Conservation (phyloP, 64 coral and sea anemone genomes). For the Trachythela sp. region DNA sequence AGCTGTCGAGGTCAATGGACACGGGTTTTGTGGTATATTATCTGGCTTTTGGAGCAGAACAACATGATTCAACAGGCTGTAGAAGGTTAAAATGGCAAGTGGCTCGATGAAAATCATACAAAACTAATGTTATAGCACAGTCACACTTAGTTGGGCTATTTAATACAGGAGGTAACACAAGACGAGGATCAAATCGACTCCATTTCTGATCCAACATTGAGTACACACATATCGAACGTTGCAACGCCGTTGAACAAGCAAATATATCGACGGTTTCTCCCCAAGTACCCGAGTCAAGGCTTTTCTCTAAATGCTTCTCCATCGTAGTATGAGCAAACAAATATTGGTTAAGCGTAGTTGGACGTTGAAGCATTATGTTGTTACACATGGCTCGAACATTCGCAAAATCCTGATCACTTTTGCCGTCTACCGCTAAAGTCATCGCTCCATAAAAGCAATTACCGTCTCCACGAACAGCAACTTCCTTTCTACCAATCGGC, state of each 20-base stretch:
- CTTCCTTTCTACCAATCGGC: not conserved
- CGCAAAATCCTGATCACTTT: constrained; percentile 41
- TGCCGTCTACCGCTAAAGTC: constrained; percentile 48
- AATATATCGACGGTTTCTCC: no score
- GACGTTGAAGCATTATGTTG: not conserved
- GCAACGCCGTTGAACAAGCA: no score
- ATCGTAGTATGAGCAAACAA: constrained; percentile 18
- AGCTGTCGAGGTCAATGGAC: not conserved
- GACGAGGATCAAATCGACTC: constrained; percentile 31
- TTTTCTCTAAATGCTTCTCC: not conserved
- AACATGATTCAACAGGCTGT: not conserved
- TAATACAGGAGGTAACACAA: no score
- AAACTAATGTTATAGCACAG: no score
- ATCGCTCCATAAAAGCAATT: constrained; percentile 63
- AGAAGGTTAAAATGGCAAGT: not conserved
- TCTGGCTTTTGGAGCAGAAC: not conserved
- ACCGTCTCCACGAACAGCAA: constrained; percentile 50
- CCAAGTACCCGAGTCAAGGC: constrained; percentile 15
- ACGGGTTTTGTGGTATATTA: not conserved
- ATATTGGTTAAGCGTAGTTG: constrained; percentile 30
- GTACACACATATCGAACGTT: constrained; percentile 4
- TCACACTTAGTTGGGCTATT: no score
- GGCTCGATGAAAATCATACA: no score
- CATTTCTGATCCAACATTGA: not conserved
- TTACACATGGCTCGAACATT: constrained; percentile 19